phyloP scores from a whole-genome alignment of 2,113 vertebrate species.

The Lanius collurio region DNA sequence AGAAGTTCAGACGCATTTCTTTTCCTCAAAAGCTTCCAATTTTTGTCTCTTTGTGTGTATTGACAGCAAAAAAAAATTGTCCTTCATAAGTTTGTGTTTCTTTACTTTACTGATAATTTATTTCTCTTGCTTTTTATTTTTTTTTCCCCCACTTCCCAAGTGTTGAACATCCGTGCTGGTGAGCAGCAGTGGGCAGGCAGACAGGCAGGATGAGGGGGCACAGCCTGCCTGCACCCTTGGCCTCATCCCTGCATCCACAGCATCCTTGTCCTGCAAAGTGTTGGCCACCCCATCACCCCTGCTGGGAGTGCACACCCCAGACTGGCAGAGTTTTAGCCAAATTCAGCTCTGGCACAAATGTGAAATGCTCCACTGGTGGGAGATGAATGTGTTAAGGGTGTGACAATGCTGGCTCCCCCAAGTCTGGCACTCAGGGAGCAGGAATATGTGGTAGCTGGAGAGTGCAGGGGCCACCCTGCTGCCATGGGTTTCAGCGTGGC shows the following conservation, averaged over 20 bases:
- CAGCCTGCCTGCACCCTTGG: neutral
- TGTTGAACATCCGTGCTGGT: fast-evolving
- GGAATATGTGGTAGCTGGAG: fast-evolving
- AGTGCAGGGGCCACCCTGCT: neutral
- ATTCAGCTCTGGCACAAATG: neutral
- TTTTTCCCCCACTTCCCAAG: neutral
- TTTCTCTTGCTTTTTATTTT: neutral
- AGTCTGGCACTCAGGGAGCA: neutral
- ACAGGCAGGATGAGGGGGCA: neutral
- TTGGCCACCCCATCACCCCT: fast-evolving
- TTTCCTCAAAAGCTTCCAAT: slow-evolving; percentile 68
- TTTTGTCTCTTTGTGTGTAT: slow-evolving; percentile 54
- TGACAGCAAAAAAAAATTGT: slow-evolving; percentile 38
- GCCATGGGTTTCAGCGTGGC: neutral
- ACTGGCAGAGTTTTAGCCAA: neutral
- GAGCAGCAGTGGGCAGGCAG: neutral
- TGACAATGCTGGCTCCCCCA: fast-evolving
- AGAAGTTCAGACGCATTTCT: slow-evolving; percentile 65
- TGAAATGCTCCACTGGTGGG: fast-evolving
- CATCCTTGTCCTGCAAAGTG: neutral
- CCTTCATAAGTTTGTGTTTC: slow-evolving; percentile 56
- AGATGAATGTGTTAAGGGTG: fast-evolving
- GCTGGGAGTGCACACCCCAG: neutral
- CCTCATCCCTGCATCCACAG: neutral
- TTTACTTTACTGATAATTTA: slow-evolving; percentile 42